phyloP scores from a whole-genome alignment of 1,140 invertebrate species.

The Epicauta chinensis region DNA sequence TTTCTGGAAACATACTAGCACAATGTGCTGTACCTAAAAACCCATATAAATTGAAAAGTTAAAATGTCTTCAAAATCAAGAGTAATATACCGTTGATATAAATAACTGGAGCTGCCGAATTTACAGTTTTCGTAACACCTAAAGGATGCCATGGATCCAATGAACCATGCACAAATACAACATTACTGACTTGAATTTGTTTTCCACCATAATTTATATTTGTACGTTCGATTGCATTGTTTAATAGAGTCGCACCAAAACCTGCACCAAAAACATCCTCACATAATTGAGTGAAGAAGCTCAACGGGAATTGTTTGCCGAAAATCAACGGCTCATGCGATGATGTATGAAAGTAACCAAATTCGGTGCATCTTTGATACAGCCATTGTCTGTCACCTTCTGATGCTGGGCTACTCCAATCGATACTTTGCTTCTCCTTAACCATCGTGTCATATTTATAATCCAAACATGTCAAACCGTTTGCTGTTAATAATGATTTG shows the following conservation, averaged over 20 bases:
- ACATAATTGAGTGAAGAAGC: constrained; percentile 79
- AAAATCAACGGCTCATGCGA: constrained; percentile 66
- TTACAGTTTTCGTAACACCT: constrained; percentile 56
- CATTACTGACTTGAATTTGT: constrained; percentile 61
- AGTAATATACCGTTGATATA: constrained; percentile 57
- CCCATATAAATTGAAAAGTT: constrained; percentile 5
- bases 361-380: constrained; percentile 95
- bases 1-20: constrained; percentile 70
- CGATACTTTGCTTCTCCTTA: constrained; percentile 58
- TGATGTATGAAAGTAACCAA: constrained; percentile 91
- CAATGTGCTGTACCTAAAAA: constrained; percentile 70
- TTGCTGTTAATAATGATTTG: constrained; percentile 58
- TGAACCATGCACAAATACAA: constrained; percentile 84
- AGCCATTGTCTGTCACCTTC: constrained; percentile 79
- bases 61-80: not conserved
- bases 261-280: constrained; percentile 62
- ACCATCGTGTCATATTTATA: constrained; percentile 78
- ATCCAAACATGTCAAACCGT: constrained; percentile 74
- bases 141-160: constrained; percentile 93
- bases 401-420: constrained; percentile 56
- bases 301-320: constrained; percentile 66
- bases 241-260: constrained; percentile 54
- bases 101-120: constrained; percentile 58
- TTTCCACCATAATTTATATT: constrained; percentile 77
- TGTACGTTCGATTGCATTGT: constrained; percentile 58